Evolutionary conservation across 2,113 vertebrate genomes (phyloP).

Genomic region (Tragelaphus strepsiceros): DNA sequence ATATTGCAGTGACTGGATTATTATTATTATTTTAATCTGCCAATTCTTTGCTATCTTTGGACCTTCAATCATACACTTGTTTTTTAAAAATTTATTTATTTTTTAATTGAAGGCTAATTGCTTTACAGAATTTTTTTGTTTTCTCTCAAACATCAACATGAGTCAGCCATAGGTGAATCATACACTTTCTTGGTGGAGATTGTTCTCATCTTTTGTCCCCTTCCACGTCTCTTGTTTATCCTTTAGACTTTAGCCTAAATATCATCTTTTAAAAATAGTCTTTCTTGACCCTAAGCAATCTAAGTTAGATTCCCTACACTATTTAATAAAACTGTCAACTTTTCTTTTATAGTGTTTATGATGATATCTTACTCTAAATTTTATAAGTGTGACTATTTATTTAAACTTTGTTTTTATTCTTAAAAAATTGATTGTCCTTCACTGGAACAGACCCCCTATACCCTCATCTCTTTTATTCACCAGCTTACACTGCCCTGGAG

Average conservation of each 20-base stretch:
- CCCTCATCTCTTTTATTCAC: not conserved
- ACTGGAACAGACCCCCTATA: not conserved
- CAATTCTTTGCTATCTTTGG: not conserved
- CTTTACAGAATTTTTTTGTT: not conserved
- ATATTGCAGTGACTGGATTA: not conserved
- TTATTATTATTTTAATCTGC: not conserved
- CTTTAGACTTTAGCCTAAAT: not conserved
- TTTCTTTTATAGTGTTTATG: not conserved
- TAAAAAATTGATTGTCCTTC: not conserved
- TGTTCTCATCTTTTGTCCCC: not conserved
- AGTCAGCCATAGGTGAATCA: not conserved
- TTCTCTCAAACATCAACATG: not conserved
- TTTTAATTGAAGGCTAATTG: not conserved
- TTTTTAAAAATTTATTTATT: not conserved
- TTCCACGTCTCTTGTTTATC: not conserved
- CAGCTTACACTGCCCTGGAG: not conserved
- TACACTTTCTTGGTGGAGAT: not conserved
- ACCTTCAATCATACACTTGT: not conserved
- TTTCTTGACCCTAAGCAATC: not conserved
- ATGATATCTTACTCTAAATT: not conserved
- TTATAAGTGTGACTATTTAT: not conserved
- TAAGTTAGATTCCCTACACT: not conserved
- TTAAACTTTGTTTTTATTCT: slow-evolving; percentile 28
- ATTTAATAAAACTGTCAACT: not conserved
- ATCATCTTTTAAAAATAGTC: not conserved